A percentile compares a stretch with the other conserved stretches of the same genome.
Conservation (phyloP, 2,113 vertebrate species). For the Butorides virescens region DNA sequence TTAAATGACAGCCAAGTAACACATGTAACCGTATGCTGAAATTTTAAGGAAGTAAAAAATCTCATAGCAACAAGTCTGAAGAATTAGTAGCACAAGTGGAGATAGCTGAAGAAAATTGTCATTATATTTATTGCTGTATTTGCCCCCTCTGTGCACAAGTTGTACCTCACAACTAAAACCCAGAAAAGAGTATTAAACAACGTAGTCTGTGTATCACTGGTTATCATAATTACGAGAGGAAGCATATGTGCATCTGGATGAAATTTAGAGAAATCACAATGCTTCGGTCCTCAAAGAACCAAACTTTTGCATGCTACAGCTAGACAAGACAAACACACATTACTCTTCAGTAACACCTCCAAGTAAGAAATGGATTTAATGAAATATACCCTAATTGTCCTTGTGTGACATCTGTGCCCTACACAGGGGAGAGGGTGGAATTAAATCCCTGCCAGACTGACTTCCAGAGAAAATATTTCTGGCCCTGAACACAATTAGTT, state of each 20-base stretch:
- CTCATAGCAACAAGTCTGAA: not conserved
- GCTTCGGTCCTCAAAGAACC: not conserved
- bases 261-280: not conserved
- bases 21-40: not conserved
- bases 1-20: not conserved
- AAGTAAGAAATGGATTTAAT: not conserved
- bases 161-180: not conserved
- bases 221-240: not conserved
- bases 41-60: not conserved
- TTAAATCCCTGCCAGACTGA: not conserved
- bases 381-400: rapidly evolving
- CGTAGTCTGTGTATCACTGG: not conserved
- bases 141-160: not conserved
- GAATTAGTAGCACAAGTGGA: not conserved
- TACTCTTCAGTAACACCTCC: not conserved
- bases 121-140: not conserved
- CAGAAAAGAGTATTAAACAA: not conserved
- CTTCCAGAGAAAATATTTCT: not conserved
- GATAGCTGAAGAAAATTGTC: not conserved
- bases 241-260: not conserved
- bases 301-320: not conserved
- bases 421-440: too few relatives aligned
- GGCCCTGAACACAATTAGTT: not conserved
- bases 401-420: not conserved
- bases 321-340: not conserved